Percentiles rank a stretch among this genome's conserved stretches.
phyloP scores from a whole-genome alignment of 2,113 vertebrate species.

The Anguilla rostrata region DNA sequence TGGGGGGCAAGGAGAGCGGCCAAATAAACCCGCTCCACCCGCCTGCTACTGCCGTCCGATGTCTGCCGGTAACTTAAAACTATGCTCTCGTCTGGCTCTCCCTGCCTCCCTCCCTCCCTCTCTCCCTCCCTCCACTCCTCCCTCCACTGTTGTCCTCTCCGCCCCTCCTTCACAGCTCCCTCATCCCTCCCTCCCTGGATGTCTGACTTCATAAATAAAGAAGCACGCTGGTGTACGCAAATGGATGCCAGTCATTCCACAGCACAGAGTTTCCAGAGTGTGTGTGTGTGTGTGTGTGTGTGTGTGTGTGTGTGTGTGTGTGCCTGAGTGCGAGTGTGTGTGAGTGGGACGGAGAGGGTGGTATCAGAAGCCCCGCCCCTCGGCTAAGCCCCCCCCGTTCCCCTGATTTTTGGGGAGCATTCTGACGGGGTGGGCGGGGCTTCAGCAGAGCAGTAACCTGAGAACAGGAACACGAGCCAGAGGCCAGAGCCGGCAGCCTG shows the following conservation, averaged over 20 bases:
- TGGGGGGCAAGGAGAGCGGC: not conserved
- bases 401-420: not conserved
- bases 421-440: not conserved
- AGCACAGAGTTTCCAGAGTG: constrained; percentile 63
- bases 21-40: constrained; percentile 7
- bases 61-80: constrained; percentile 37
- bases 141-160: constrained; percentile 53
- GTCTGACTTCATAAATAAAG: constrained; percentile 65
- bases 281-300: too few species aligned
- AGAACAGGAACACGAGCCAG: constrained; percentile 5
- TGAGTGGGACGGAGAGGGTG: constrained; percentile 67
- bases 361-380: not conserved
- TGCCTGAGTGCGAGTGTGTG: constrained; percentile 26
- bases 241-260: constrained; percentile 94
- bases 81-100: constrained; percentile 67
- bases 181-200: constrained; percentile 43
- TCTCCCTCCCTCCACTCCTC: constrained; percentile 61
- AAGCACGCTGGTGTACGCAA: constrained; percentile 68
- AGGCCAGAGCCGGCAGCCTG: not conserved
- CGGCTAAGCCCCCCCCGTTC: not conserved
- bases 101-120: constrained; percentile 65
- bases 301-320: constrained; percentile 14
- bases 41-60: constrained; percentile 27
- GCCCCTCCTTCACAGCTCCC: constrained; percentile 54
- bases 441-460: not conserved